These are phyloP conservation scores for Eupithecia vulgata DNA, from an alignment of 2,888 invertebrate species.

Conservation along the genomic window DNA sequence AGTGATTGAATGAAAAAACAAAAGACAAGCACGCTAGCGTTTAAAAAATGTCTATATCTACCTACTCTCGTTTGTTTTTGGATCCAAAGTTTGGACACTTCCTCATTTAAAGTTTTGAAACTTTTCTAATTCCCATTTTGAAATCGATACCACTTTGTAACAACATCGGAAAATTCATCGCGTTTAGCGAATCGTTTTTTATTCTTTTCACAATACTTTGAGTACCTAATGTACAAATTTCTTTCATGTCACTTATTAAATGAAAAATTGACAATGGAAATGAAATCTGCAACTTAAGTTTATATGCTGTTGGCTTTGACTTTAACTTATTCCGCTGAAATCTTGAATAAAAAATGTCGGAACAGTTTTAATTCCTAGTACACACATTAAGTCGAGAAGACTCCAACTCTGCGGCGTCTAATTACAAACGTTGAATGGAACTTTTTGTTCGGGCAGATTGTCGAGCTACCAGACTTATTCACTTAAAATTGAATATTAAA, in stretches of 20 bases:
- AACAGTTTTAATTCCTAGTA: constrained; percentile 50
- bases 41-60: neutral
- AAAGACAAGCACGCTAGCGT: too few relatives aligned
- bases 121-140: constrained; percentile 2
- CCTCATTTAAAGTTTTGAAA: constrained; percentile 8
- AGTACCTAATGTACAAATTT: neutral
- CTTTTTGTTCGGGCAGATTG: constrained; percentile 75
- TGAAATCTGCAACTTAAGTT: neutral
- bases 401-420: constrained; percentile 64
- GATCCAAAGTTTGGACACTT: neutral
- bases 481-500: constrained; percentile 72
- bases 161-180: neutral
- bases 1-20: too few relatives aligned
- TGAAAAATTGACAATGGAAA: neutral
- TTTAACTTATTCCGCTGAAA: constrained; percentile 39
- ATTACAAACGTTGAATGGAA: constrained; percentile 74
- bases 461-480: constrained; percentile 70
- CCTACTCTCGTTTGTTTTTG: constrained; percentile 5
- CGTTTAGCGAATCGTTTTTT: neutral
- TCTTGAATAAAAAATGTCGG: constrained; percentile 35
- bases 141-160: neutral
- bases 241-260: neutral
- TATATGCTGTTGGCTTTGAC: neutral
- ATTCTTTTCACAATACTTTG: neutral
- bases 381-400: constrained; percentile 52